Evolutionary conservation across 2,113 vertebrate species (phyloP).

Genomic region (Irena cyanogastra): DNA sequence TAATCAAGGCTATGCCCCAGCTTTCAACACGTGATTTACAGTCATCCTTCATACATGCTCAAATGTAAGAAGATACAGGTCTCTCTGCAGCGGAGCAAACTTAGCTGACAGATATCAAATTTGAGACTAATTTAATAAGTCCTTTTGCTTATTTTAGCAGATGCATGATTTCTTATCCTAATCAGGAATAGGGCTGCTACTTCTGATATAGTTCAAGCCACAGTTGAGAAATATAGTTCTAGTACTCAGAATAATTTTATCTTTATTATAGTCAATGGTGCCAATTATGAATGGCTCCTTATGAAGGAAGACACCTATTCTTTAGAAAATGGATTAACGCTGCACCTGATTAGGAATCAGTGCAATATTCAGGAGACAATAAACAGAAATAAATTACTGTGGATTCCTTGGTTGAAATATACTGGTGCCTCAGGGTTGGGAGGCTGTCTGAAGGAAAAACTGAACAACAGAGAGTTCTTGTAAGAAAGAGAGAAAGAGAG

Average conservation of each 20-base stretch:
- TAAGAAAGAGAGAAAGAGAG: not conserved
- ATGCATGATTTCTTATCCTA: not conserved
- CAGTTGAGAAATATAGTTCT: not conserved
- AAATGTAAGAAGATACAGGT: not conserved
- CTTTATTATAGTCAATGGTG: not conserved
- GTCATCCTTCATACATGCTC: not conserved
- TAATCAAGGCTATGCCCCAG: not conserved
- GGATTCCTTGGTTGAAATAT: not conserved
- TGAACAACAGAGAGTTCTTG: not conserved
- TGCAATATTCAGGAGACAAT: not conserved
- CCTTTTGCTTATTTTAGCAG: not conserved
- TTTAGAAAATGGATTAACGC: not conserved
- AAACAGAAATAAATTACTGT: not conserved
- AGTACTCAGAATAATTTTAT: not conserved
- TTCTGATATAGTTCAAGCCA: not conserved
- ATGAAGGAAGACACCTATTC: not conserved
- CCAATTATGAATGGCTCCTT: not conserved
- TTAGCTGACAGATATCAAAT: not conserved
- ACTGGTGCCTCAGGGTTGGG: not conserved
- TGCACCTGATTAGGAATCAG: not conserved
- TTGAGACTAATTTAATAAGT: not conserved
- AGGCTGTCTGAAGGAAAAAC: not conserved
- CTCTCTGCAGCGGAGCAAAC: not conserved
- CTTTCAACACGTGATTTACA: conserved; percentile 8
- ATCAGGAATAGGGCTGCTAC: not conserved